Evolutionary conservation across 2,797 vertebrate genomes (phyloP).

Genomic region (Tarsius wallacei): DNA sequence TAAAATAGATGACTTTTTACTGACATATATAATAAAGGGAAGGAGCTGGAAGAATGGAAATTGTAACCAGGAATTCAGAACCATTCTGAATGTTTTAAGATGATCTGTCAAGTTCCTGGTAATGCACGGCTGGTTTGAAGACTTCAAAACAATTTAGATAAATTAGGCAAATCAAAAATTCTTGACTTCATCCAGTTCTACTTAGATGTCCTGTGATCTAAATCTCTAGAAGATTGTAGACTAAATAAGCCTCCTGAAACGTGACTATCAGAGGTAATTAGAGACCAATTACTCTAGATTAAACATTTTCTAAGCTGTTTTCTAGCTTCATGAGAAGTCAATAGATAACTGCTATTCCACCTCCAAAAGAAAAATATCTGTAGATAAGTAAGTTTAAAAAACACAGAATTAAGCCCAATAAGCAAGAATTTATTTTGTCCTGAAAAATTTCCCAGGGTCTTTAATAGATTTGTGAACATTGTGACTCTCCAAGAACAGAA

Average conservation of each 20-base stretch:
- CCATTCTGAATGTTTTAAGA: neutral
- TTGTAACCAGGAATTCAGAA: neutral
- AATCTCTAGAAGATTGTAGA: constrained; percentile 1
- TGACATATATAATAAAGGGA: neutral
- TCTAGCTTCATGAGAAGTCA: neutral
- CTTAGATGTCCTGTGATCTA: neutral
- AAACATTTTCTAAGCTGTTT: constrained; percentile 5
- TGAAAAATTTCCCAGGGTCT: neutral
- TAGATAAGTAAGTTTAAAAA: neutral
- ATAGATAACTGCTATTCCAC: neutral
- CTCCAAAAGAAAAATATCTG: neutral
- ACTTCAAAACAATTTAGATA: neutral
- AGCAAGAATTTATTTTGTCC: neutral
- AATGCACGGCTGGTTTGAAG: neutral
- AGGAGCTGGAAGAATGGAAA: neutral
- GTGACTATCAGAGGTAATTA: neutral
- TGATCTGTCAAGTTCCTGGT: neutral
- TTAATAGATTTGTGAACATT: neutral
- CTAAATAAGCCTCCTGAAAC: neutral
- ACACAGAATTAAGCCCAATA: neutral
- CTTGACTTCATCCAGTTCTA: neutral
- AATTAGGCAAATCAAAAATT: neutral
- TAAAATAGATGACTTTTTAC: neutral
- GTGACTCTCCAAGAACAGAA: neutral
- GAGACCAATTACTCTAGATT: neutral